A percentile compares a stretch with the other conserved stretches of the same genome.
phyloP scores from a whole-genome alignment of 2,888 invertebrate genomes.

The Meiosimyza decipiens region DNA sequence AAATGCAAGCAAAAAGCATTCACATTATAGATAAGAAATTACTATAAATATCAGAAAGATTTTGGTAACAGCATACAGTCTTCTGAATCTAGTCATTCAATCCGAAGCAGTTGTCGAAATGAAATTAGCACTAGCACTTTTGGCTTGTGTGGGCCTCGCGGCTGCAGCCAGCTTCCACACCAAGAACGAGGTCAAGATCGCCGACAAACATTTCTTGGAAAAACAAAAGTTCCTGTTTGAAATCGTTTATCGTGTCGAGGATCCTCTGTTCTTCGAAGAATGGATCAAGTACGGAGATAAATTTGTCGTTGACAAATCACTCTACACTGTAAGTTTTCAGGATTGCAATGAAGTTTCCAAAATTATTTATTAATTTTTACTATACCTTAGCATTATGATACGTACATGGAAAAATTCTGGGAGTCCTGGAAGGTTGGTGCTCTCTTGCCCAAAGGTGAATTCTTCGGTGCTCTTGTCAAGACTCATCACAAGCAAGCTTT shows the following conservation, averaged over 20 bases:
- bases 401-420: constrained; percentile 52
- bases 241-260: constrained; percentile 50
- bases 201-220: constrained; percentile 52
- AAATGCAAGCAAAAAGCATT: no score
- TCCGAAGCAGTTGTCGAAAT: constrained; percentile 42
- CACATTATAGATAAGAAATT: constrained; percentile 12
- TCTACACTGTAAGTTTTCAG: constrained; percentile 12
- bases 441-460: constrained; percentile 70
- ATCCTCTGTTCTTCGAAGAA: constrained; percentile 55
- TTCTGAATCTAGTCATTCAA: background rate
- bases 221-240: constrained; percentile 58
- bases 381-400: constrained; percentile 47
- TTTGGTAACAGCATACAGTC: constrained; percentile 38
- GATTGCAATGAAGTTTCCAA: constrained; percentile 19
- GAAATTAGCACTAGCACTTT: constrained; percentile 48
- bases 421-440: constrained; percentile 59
- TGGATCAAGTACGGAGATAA: constrained; percentile 65
- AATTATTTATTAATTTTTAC: background rate
- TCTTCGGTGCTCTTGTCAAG: constrained; percentile 69
- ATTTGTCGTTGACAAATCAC: constrained; percentile 63
- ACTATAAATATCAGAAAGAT: constrained; percentile 4
- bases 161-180: constrained; percentile 43
- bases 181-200: constrained; percentile 49
- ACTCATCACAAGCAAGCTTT: constrained; percentile 70
- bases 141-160: constrained; percentile 48